Percentiles rank a stretch among this genome's conserved stretches.
Conservation (phyloP, 2,888 invertebrate genomes). For the Agapetus fuscipes region DNA sequence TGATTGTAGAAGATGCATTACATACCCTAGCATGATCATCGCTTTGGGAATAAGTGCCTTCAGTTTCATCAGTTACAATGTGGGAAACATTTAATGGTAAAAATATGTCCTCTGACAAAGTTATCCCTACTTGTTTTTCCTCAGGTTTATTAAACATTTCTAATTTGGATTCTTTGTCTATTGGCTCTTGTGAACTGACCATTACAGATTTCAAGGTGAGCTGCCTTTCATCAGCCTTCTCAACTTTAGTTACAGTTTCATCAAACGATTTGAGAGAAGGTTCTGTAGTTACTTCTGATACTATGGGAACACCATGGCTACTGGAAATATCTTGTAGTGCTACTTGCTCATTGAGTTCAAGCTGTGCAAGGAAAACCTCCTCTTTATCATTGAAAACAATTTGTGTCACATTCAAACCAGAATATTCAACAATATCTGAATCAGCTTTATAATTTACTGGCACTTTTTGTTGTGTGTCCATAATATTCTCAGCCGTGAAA, state of each 20-base stretch:
- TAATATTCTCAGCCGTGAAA: constrained; percentile 42
- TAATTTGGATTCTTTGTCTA: constrained; percentile 11
- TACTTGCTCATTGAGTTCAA: constrained; percentile 33
- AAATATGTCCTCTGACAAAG: constrained; percentile 9
- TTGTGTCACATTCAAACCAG: constrained; percentile 52
- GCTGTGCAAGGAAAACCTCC: constrained; percentile 33
- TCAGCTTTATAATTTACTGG: constrained; percentile 45
- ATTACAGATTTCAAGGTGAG: constrained; percentile 13
- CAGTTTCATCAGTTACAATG: constrained; percentile 24
- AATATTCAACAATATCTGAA: constrained; percentile 44
- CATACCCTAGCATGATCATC: constrained; percentile 25
- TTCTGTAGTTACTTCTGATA: constrained; percentile 38
- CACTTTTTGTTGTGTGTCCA: constrained; percentile 45
- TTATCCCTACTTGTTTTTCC: constrained; percentile 12
- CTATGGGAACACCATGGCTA: constrained; percentile 42
- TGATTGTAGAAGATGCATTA: constrained; percentile 37
- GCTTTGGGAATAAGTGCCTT: constrained; percentile 26
- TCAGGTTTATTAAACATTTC: constrained; percentile 15
- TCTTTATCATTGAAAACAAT: constrained; percentile 41
- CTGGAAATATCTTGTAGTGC: constrained; percentile 44
- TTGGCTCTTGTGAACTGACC: constrained; percentile 14
- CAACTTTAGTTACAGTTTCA: constrained; percentile 25
- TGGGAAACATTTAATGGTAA: constrained; percentile 17
- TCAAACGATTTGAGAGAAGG: constrained; percentile 29
- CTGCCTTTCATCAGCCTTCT: constrained; percentile 29